phyloP scores from a whole-genome alignment of 1,140 invertebrate species.

The Drosophila arizonae region DNA sequence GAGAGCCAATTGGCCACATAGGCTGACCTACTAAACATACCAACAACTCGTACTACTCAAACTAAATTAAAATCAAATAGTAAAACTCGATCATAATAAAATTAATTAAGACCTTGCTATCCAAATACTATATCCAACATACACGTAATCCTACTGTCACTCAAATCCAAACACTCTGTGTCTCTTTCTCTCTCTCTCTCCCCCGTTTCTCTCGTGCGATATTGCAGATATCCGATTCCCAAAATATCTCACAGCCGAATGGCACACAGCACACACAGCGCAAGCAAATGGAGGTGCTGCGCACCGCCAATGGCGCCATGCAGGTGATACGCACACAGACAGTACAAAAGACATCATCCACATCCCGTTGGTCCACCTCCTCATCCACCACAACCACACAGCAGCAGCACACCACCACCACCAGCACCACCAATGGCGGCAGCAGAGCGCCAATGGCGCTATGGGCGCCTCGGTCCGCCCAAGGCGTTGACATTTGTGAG shows the following conservation, averaged over 20 bases:
- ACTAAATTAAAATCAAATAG: slow-evolving; percentile 11
- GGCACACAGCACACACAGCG: slow-evolving; percentile 84
- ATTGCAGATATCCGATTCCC: slow-evolving; percentile 82
- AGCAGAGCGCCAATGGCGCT: slow-evolving; percentile 22
- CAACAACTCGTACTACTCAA: slow-evolving; percentile 23
- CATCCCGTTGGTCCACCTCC: slow-evolving; percentile 82
- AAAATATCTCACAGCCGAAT: slow-evolving; percentile 82
- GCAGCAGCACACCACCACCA: slow-evolving; percentile 20
- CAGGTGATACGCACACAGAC: slow-evolving; percentile 84
- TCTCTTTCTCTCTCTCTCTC: slow-evolving; percentile 43
- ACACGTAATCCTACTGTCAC: slow-evolving; percentile 54
- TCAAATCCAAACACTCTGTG: slow-evolving; percentile 44
- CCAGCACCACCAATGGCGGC: background rate
- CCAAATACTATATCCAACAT: slow-evolving; percentile 13
- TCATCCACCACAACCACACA: slow-evolving; percentile 67
- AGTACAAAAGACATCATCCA: slow-evolving; percentile 83
- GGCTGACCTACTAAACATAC: slow-evolving; percentile 25
- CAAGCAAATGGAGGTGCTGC: slow-evolving; percentile 84
- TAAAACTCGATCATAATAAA: slow-evolving; percentile 29
- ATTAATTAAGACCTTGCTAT: slow-evolving; percentile 35
- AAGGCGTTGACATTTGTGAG: slow-evolving; percentile 74
- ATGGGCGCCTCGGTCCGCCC: slow-evolving; percentile 32
- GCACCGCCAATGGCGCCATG: slow-evolving; percentile 83
- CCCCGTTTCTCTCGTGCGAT: slow-evolving; percentile 23
- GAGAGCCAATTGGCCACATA: slow-evolving; percentile 38